These are phyloP conservation scores for Sphaerophoria taeniata DNA, from an alignment of 2,888 invertebrate genomes.

Conservation along the genomic window DNA sequence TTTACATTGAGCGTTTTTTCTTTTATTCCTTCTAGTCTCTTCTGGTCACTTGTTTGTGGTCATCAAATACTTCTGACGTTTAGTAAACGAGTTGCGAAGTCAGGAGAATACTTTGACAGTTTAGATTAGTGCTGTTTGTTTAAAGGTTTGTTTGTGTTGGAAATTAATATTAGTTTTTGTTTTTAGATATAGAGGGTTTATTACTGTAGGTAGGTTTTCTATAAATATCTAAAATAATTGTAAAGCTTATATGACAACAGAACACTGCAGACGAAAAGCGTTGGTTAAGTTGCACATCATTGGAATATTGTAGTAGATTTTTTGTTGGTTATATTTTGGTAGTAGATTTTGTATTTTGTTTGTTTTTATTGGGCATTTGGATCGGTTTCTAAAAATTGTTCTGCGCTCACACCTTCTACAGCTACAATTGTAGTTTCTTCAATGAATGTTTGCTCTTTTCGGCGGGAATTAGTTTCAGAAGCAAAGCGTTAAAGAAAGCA, in stretches of 20 bases:
- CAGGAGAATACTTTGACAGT: slow-evolving; percentile 36
- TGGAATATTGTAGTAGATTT: slow-evolving; percentile 52
- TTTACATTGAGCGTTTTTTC: background rate
- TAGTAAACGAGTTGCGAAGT: background rate
- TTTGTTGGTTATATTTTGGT: slow-evolving; percentile 57
- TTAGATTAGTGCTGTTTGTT: slow-evolving; percentile 48
- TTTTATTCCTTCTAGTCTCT: background rate
- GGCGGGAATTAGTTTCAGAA: slow-evolving; percentile 10
- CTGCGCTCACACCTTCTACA: slow-evolving; percentile 82
- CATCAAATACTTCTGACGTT: background rate
- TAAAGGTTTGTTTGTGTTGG: slow-evolving; percentile 46
- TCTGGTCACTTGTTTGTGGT: background rate
- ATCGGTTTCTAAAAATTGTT: slow-evolving; percentile 78
- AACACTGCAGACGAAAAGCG: slow-evolving; percentile 76
- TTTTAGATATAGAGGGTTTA: slow-evolving; percentile 29
- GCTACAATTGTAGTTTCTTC: slow-evolving; percentile 82
- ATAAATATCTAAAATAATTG: slow-evolving; percentile 5
- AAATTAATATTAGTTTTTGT: slow-evolving; percentile 17
- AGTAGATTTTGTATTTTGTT: slow-evolving; percentile 47
- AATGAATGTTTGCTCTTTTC: slow-evolving; percentile 81
- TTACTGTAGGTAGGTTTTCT: slow-evolving; percentile 21
- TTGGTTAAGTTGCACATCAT: slow-evolving; percentile 57
- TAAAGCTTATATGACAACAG: slow-evolving; percentile 80
- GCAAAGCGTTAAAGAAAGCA: slow-evolving; percentile 73
- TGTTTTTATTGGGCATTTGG: slow-evolving; percentile 53